A percentile compares a stretch with the other conserved stretches of the same genome.
These are phyloP conservation scores for Endotricha flammealis DNA, from an alignment of 2,888 invertebrate genomes.

Conservation along the genomic window DNA sequence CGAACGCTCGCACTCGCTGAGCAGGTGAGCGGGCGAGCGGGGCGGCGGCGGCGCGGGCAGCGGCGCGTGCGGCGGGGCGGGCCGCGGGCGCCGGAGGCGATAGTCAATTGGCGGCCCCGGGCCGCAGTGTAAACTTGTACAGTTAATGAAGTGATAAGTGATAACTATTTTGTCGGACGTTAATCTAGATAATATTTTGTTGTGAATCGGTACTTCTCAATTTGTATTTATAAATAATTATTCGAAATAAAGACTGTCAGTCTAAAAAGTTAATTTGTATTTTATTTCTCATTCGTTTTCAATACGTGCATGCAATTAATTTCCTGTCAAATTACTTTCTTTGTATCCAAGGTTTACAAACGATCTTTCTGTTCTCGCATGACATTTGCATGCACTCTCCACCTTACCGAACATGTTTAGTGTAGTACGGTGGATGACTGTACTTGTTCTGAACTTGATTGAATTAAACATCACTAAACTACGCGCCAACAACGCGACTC, in stretches of 20 bases:
- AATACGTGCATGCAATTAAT: too few relatives aligned
- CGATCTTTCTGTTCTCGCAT: too few relatives aligned
- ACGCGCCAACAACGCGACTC: too few relatives aligned
- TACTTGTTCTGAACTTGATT: too few relatives aligned
- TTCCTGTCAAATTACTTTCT: too few relatives aligned
- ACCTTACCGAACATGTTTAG: too few relatives aligned
- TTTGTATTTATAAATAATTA: constrained; percentile 75
- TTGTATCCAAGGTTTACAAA: too few relatives aligned
- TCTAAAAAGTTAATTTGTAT: constrained; percentile 39
- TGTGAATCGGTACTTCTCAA: constrained; percentile 77
- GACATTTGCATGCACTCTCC: too few relatives aligned
- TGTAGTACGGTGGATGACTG: too few relatives aligned
- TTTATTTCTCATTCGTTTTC: constrained; percentile 21
- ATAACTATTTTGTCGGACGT: constrained; percentile 68
- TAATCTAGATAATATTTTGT: constrained; percentile 72
- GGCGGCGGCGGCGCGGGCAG: constrained; percentile 10
- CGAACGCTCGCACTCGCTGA: constrained; percentile 80
- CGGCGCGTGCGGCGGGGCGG: constrained; percentile 11
- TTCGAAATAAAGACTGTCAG: constrained; percentile 73
- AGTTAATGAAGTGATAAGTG: constrained; percentile 72
- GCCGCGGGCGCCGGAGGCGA: constrained; percentile 16
- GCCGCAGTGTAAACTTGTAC: constrained; percentile 43
- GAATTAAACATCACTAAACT: too few relatives aligned
- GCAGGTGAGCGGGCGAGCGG: constrained; percentile 77
- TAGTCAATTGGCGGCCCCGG: constrained; percentile 20